Percentiles rank a stretch among this genome's conserved stretches.
Conservation (phyloP, 2,888 invertebrate genomes). For the Clostera curtula region DNA sequence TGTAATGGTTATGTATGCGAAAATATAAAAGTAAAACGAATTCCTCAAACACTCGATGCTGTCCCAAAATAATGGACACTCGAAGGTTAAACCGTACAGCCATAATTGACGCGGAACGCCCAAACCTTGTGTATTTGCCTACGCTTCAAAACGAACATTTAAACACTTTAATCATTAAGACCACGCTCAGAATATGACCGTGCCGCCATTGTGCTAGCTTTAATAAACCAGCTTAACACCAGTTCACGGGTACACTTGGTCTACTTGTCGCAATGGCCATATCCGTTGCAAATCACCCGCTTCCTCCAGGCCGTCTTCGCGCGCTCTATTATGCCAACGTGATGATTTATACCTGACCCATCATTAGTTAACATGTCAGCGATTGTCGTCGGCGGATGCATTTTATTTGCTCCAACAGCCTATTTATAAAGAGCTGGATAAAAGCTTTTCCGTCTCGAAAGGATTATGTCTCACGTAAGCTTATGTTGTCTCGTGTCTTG, state of each 20-base stretch:
- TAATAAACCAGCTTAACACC: constrained; percentile 45
- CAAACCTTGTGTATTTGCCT: no score
- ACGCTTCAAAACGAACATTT: constrained; percentile 10
- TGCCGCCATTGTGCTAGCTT: constrained; percentile 30
- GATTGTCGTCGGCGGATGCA: constrained; percentile 54
- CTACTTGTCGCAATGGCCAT: constrained; percentile 62
- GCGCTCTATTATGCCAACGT: constrained; percentile 51
- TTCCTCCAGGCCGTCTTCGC: constrained; percentile 62
- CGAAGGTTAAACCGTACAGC: no score
- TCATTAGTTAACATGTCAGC: constrained; percentile 66
- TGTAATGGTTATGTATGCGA: no score
- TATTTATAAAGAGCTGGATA: constrained; percentile 31
- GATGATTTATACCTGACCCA: constrained; percentile 71
- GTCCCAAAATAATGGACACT: no score
- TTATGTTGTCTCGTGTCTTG: background rate
- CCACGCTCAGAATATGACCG: constrained; percentile 18
- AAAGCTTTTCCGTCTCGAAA: constrained; percentile 9
- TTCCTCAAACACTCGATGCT: no score
- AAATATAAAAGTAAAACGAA: no score
- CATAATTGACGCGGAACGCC: no score
- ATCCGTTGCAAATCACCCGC: constrained; percentile 70
- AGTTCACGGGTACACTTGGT: constrained; percentile 41
- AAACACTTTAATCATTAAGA: constrained; percentile 8
- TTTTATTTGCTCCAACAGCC: constrained; percentile 54
- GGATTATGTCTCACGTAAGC: background rate